phyloP scores from a whole-genome alignment of 2,888 invertebrate species.

The Eledone cirrhosa region DNA sequence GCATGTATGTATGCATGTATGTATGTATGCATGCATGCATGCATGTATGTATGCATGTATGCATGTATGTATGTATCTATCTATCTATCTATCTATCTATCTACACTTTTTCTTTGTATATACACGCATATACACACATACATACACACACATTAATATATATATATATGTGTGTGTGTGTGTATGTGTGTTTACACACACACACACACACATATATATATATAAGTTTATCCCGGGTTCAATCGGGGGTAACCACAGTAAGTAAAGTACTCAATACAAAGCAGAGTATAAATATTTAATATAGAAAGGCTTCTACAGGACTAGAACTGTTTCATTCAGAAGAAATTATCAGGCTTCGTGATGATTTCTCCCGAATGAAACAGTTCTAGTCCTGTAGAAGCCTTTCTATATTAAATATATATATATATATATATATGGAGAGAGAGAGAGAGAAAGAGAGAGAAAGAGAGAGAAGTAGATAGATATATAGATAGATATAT shows the following conservation, averaged over 20 bases:
- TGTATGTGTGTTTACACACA: not conserved
- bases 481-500: not conserved
- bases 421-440: not conserved
- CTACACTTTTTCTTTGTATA: not conserved
- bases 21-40: not conserved
- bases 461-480: not conserved
- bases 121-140: not conserved
- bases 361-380: too few species aligned
- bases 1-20: not conserved
- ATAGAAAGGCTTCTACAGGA: too few species aligned
- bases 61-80: not conserved
- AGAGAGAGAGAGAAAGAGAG: not conserved
- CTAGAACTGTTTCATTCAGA: too few species aligned
- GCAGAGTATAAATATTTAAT: too few species aligned
- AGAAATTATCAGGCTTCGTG: too few species aligned
- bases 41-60: not conserved
- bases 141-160: not conserved
- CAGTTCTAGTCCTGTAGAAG: too few species aligned
- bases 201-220: too few species aligned
- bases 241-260: too few species aligned
- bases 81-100: conserved; percentile 7
- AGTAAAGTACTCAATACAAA: too few species aligned
- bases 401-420: too few species aligned
- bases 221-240: too few species aligned
- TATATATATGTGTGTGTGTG: not conserved